Evolutionary conservation across 2,888 invertebrate genomes (phyloP), one percentile per base, ranked within the genome.

Genomic region (Elmis aenea): DNA sequence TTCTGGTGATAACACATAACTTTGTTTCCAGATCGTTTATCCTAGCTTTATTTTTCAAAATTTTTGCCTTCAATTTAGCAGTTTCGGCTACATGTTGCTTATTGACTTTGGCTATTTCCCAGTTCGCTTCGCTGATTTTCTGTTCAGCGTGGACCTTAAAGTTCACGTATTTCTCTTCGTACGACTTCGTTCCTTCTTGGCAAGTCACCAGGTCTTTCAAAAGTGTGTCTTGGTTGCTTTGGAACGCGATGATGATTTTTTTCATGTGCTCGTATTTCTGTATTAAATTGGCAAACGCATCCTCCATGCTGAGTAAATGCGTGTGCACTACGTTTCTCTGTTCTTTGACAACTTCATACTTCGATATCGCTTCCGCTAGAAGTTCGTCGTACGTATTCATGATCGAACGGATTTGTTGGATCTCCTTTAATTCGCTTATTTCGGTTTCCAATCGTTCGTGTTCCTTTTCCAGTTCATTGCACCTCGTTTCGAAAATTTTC

Each of bases 181-280:
- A 32, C 3, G 44, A 33, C 1, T 46, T 43, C 3, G 60, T 34
- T 3, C 52, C 43, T 13, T 53, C 35, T 36, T 55, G 48, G 41
- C 58, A 56, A 25, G 57, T 50, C 9, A 41, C 35, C 3, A 64
- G 41, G 39, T 63, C 54, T 13, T 48, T 39, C 30, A 54, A 46
- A 20, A 65, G 43, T 1, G 52, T 28, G 2, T 50, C 46, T 33
- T 67, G 61, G 42, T 65, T 62, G 13, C 49, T 39, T 44, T 59
- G 56, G 25, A 59, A 58, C 2, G 56, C 58, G 16, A 47, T 34
- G 9, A 67, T 52, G 3, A 61, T 48, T 2, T 38, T 27, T 46
- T 61, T 64, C 0, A 64, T 52, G 26, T 56, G 54, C 36, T 60
- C 59, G 40, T 58, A 65, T 38, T 63, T 64, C 10, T 54, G 50